Conservation (phyloP, 2,113 vertebrate species). For the Myodes glareolus region DNA sequence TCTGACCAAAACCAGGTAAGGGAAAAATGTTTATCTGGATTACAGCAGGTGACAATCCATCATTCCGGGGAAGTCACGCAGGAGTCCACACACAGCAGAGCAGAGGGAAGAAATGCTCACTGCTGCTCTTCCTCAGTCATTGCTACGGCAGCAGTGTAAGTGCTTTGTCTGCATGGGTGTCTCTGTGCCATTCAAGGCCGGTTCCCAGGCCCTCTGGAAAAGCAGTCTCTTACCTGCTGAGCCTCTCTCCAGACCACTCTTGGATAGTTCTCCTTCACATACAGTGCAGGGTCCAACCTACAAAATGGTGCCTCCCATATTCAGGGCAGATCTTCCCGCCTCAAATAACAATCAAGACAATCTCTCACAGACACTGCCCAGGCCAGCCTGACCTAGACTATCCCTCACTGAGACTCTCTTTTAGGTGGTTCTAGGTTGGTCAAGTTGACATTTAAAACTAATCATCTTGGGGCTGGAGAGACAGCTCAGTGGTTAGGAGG, state of each 20-base stretch:
- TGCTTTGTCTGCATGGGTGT: not conserved
- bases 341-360: not conserved
- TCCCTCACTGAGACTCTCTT: not conserved
- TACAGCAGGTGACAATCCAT: not conserved
- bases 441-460: not conserved
- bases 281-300: not conserved
- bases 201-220: not conserved
- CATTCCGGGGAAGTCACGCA: not conserved
- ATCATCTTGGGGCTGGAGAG: not conserved
- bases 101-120: not conserved
- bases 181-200: not conserved
- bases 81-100: not conserved
- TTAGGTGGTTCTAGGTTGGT: not conserved
- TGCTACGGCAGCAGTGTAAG: not conserved
- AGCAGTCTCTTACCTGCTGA: not conserved
- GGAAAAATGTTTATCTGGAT: not conserved
- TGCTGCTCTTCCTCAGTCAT: not conserved
- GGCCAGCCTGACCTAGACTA: not conserved
- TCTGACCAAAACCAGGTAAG: not conserved
- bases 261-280: not conserved
- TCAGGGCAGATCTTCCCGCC: not conserved
- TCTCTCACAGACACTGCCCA: too few relatives aligned
- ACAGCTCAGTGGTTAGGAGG: not conserved
- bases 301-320: not conserved
- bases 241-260: not conserved